Evolutionary conservation across 2,113 vertebrate species (phyloP).

Genomic region (Atrichornis clamosus): DNA sequence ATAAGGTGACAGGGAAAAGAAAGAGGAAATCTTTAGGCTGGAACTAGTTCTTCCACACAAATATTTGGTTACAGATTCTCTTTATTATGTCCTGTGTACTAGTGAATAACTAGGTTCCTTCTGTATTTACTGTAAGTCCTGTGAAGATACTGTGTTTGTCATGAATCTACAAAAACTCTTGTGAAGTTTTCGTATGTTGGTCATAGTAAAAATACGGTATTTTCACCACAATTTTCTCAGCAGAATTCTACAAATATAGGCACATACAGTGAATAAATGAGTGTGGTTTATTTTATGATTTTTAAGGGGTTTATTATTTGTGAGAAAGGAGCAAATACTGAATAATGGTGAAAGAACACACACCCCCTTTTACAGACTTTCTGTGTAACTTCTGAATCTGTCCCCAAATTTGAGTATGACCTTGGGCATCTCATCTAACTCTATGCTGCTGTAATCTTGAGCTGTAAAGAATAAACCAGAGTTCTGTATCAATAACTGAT

Average conservation of each 20-base stretch:
- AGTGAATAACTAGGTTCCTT: background rate
- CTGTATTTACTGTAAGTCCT: background rate
- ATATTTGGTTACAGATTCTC: background rate
- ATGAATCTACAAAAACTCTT: background rate
- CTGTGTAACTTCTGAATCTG: background rate
- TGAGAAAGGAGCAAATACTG: background rate
- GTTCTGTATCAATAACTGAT: background rate
- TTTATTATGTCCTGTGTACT: background rate
- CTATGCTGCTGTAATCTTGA: background rate
- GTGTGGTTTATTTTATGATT: background rate
- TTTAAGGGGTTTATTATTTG: background rate
- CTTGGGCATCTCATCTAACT: background rate
- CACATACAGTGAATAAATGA: background rate
- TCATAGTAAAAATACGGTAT: background rate
- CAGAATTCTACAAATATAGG: background rate
- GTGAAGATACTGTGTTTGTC: background rate
- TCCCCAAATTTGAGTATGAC: background rate
- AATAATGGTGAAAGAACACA: background rate
- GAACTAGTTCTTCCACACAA: background rate
- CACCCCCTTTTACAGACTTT: background rate
- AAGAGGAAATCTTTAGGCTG: background rate
- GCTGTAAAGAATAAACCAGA: background rate
- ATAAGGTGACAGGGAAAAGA: background rate
- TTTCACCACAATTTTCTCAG: background rate
- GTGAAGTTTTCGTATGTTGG: background rate